Evolutionary conservation across 2,797 vertebrate species (phyloP), one percentile per base, ranked within the genome.

Genomic region (Lepidocolaptes lacrymiger): DNA sequence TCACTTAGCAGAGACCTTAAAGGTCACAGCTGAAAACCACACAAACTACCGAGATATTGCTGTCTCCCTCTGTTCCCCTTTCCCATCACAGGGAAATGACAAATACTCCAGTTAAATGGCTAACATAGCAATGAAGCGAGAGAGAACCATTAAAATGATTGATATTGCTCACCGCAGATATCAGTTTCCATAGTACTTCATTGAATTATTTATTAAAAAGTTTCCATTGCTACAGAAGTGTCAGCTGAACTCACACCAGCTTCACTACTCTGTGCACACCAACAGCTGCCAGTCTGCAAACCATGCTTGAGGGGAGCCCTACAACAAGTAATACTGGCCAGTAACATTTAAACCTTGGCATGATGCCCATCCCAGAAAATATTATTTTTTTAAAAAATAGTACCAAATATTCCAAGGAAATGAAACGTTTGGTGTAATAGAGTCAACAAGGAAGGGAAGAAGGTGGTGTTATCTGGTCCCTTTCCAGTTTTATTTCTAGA

Each of bases 201-300:
- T 0, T 91, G 39, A 93, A 91, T 89, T 68, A 96, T 83, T 96
- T 52, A 96, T 68, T 77, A 4, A 32, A 32, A 83, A 91, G 68
- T 92, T 91, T 95, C 85, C 93, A 91, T 37, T 72, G 43, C 69
- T 66, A 54, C 14, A 58, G 30, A 85, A 85, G 81, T 6, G 16
- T 85, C 79, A 80, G 28, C 46, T 92, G 46, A 84, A 78, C 26
- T 85, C 59, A 66, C 36, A 20, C 20, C 51, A 83, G 36, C 56
- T 78, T 49, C 22, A 56, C 51, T 18, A 23, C 36, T 34, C 64
- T 18, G 7, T 30, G 27, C 27, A 74, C 8, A 14, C 18, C 37
- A 77, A 74, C 27, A 86, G 12, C 0, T 91, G 32, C 9, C 74
- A 89, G 18, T 0, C 7, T 27, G 15, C 36, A 85, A 89, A 82